These are phyloP conservation scores for Aleiodes leptofemur DNA, from an alignment of 2,888 invertebrate species.

Conservation along the genomic window DNA sequence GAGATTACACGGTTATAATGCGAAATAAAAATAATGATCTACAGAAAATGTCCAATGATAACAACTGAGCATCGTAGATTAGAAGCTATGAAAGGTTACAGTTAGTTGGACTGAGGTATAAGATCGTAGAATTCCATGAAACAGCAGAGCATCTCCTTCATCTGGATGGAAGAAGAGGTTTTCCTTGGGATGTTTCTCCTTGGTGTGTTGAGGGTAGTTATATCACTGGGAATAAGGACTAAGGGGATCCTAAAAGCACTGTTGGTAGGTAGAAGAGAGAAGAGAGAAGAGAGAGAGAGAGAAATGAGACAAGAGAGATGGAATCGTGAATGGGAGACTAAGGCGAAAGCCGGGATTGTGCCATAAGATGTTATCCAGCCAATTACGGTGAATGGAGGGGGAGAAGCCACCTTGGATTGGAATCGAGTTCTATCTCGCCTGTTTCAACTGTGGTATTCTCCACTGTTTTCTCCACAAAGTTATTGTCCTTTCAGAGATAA, in stretches of 20 bases:
- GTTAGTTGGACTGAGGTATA: constrained; percentile 20
- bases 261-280: background rate
- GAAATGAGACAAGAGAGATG: background rate
- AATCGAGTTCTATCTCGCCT: constrained; percentile 24
- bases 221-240: constrained; percentile 22
- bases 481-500: constrained; percentile 10
- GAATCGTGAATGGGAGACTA: constrained; percentile 26
- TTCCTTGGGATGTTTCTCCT: constrained; percentile 25
- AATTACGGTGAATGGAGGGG: constrained; percentile 24
- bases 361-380: constrained; percentile 32
- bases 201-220: constrained; percentile 29
- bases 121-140: constrained; percentile 13
- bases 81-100: constrained; percentile 30
- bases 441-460: constrained; percentile 13
- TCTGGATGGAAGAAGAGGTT: background rate
- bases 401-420: constrained; percentile 15
- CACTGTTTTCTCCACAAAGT: background rate
- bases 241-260: constrained; percentile 13
- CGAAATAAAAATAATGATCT: constrained; percentile 17
- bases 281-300: constrained; percentile 4
- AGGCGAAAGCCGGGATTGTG: constrained; percentile 34
- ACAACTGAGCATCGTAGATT: constrained; percentile 14
- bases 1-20: constrained; percentile 17
- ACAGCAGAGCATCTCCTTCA: constrained; percentile 17
- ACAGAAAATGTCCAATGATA: constrained; percentile 29